Base-by-base conservation (phyloP, 2,797 vertebrate species). In the Lates japonicus region DNA sequence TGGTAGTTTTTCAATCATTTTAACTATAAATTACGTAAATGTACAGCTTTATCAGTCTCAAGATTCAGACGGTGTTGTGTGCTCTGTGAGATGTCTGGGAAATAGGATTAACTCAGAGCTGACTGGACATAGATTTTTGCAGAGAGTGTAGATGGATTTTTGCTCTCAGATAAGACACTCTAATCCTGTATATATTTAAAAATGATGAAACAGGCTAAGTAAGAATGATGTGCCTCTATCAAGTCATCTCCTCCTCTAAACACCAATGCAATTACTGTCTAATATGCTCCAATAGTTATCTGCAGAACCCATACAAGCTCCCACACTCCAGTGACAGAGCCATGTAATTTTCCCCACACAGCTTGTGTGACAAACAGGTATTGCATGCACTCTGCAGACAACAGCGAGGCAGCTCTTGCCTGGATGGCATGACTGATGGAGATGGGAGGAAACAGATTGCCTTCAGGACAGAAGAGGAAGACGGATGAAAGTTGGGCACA, bases 61-160 rank as follows among this genome's bases (percentile, higher is more conserved):
- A 46, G 3, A 52, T 64, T 31, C 61, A 80, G 52, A 63, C 22
- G 11, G 37, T 57, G 51, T 17, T 59, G 67, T 76, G 48, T 20
- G 66, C 49, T 73, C 63, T 42, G 61, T 69, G 55, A 81, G 41
- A 80, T 14, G 61, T 76, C 71, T 58, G 41, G 61, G 58, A 52
- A 87, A 77, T 11, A 48, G 61, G 79, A 82, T 90, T 79, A 78
- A 83, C 69, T 74, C 48, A 42, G 54, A 76, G 51, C 62, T 85
- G 77, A 84, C 70, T 74, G 46, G 80, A 80, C 58, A 60, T 54
- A 71, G 52, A 81, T 88, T 80, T 29, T 76, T 72, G 51, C 46
- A 70, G 49, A 3, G 5, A 71, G 42, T 67, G 65, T 22, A 16
- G 63, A 84, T 75, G 58, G 55, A 73, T 73, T 70, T 87, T 79